A percentile compares a stretch with the other conserved stretches of the same genome.
Evolutionary conservation across 1,140 invertebrate species (phyloP).

Genomic region (Sycobia sp.): DNA sequence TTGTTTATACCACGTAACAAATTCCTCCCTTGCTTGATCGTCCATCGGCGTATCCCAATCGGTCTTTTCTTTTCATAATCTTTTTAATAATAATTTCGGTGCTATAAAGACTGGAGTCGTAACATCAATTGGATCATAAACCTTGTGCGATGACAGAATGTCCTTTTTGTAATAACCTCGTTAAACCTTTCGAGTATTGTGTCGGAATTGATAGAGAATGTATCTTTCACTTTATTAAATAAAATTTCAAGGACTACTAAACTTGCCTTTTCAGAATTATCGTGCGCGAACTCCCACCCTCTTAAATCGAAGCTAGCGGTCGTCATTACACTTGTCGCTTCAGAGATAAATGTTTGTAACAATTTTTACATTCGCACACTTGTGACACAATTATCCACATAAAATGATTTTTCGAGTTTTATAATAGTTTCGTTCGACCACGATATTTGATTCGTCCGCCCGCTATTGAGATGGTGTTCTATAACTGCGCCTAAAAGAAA

Average conservation of each 20-base stretch:
- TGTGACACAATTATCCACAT: too few species aligned
- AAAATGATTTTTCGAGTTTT: too few species aligned
- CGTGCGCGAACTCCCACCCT: too few species aligned
- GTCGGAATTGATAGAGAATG: neutral
- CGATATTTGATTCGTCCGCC: too few species aligned
- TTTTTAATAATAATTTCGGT: conserved; percentile 37
- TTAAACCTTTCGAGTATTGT: neutral
- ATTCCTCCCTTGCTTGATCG: neutral
- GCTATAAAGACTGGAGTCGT: conserved; percentile 31
- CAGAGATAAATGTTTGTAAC: too few species aligned
- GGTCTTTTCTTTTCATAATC: conserved; percentile 22
- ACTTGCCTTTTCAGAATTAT: conserved; percentile 12
- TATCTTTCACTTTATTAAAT: neutral
- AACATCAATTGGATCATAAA: conserved; percentile 43
- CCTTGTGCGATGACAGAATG: conserved; percentile 15
- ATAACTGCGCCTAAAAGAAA: conserved; percentile 35
- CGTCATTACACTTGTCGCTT: too few species aligned
- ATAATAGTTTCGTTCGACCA: neutral
- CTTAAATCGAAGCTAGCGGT: conserved; percentile 43
- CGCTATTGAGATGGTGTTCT: neutral
- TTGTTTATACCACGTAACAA: conserved; percentile 34
- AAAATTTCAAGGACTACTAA: too few species aligned
- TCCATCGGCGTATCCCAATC: too few species aligned
- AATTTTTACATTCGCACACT: too few species aligned
- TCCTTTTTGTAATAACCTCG: conserved; percentile 21